phyloP scores from a whole-genome alignment of 35 echinoderm and acorn worm genomes.

The Amphiura filiformis region DNA sequence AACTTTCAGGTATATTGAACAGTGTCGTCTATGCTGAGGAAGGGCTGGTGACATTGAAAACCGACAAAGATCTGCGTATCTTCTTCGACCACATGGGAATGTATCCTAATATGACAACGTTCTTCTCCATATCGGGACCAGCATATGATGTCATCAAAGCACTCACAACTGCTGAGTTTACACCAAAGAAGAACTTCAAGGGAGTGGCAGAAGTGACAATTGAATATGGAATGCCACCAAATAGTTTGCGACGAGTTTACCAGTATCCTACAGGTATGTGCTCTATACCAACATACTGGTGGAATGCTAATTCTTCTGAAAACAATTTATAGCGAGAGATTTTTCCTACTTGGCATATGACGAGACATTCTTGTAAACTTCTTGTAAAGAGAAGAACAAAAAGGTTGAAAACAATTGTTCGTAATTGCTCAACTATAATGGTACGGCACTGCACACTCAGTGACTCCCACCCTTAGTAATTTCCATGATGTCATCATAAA shows the following conservation, averaged over 20 bases:
- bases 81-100: conserved; percentile 60
- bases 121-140: conserved; percentile 49
- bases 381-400: too few species aligned
- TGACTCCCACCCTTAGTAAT: too few species aligned
- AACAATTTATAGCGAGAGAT: not conserved
- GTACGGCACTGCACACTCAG: too few species aligned
- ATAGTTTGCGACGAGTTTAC: too few species aligned
- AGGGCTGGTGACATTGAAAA: conserved; percentile 28
- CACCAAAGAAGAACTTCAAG: conserved; percentile 37
- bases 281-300: too few species aligned
- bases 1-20: conserved; percentile 40
- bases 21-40: conserved; percentile 28
- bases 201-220: conserved; percentile 30
- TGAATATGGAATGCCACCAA: conserved; percentile 17
- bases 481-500: too few species aligned
- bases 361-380: too few species aligned
- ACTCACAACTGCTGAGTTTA: conserved; percentile 38
- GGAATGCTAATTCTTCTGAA: too few species aligned
- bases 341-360: too few species aligned
- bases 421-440: too few species aligned
- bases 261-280: too few species aligned
- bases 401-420: too few species aligned
- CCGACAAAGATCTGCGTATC: conserved; percentile 21
- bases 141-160: conserved; percentile 34
- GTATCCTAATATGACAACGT: conserved; percentile 35